Base-by-base conservation (phyloP, 2,888 invertebrate genomes). In the Acheta domesticus region DNA sequence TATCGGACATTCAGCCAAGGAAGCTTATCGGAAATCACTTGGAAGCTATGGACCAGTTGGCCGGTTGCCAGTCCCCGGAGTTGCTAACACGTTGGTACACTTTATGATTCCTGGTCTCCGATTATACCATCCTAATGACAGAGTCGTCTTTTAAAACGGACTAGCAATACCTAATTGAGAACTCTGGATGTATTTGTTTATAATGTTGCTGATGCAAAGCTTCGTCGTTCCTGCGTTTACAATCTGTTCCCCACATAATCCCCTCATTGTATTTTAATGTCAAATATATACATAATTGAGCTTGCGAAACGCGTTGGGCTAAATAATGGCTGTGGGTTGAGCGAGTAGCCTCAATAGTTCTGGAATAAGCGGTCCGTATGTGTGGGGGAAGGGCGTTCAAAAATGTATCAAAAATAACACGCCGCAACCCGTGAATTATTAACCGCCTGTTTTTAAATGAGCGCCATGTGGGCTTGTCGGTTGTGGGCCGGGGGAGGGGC, bases 251-350 rank as follows among this genome's bases (percentile, higher is more conserved):
- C 62, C n/a, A 14, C 14, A n/a, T 62, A 62, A 62, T 62, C 62
- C 62, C 62, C n/a, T 62, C 62, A 62, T 62, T 62, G 62, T 62
- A 19, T 19, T 62, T 62, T 62, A 62, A n/a, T n/a, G n/a, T n/a
- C 62, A 62, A 62, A 12, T 62, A 19, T 62, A 62, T 62, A 62
- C 62, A 62, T 62, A 62, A 62, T 62, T 62, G 62, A 62, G 62
- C 62, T 14, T n/a, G n/a, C 62, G 16, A 62, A 62, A 14, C 62
- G n/a, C 16, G n/a, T 19, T 5, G 62, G 16, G 62, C n/a, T 14
- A n/a, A 62, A 62, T 62, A 62, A 62, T n/a, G 62, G n/a, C 16
- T 14, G 62, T 62, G 62, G 62, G n/a, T 36, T n/a, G 62, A 12
- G 14, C 16, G n/a, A 19, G 62, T 12, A 62, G 62, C n/a, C n/a